Evolutionary conservation across 2,888 invertebrate species (phyloP).

Genomic region (Drosophila leonis): DNA sequence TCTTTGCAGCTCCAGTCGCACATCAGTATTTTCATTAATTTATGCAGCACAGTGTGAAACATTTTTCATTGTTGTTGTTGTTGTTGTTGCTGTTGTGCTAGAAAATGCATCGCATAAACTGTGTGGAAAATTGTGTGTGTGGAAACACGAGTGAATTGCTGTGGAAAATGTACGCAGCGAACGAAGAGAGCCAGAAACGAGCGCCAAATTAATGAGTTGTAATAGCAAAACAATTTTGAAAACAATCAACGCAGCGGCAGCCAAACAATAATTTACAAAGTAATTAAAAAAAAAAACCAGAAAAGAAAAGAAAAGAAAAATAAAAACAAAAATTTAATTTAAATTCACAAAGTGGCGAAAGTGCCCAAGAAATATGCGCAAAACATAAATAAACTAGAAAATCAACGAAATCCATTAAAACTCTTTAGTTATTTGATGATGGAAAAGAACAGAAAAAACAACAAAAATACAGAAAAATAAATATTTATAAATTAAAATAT

Average conservation of each 20-base stretch:
- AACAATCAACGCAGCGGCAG: constrained; percentile 36
- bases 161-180: constrained; percentile 30
- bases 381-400: neutral
- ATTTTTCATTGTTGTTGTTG: constrained; percentile 45
- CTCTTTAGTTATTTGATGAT: neutral
- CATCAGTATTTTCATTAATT: constrained; percentile 64
- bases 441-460: neutral
- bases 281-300: constrained; percentile 19
- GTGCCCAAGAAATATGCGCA: constrained; percentile 13
- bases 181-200: constrained; percentile 24
- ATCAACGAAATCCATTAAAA: too few relatives aligned
- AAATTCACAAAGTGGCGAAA: constrained; percentile 30
- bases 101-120: constrained; percentile 61
- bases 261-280: constrained; percentile 29
- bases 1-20: constrained; percentile 1
- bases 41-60: constrained; percentile 80
- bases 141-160: constrained; percentile 40
- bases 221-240: constrained; percentile 42
- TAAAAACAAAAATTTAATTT: constrained; percentile 5
- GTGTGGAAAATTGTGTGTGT: constrained; percentile 37
- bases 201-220: constrained; percentile 49
- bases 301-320: neutral
- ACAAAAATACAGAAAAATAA: neutral
- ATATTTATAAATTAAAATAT: neutral
- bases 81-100: constrained; percentile 25